A percentile compares a stretch with the other conserved stretches of the same genome.
Evolutionary conservation across 2,797 vertebrate species (phyloP).

Genomic region (Lemur catta): DNA sequence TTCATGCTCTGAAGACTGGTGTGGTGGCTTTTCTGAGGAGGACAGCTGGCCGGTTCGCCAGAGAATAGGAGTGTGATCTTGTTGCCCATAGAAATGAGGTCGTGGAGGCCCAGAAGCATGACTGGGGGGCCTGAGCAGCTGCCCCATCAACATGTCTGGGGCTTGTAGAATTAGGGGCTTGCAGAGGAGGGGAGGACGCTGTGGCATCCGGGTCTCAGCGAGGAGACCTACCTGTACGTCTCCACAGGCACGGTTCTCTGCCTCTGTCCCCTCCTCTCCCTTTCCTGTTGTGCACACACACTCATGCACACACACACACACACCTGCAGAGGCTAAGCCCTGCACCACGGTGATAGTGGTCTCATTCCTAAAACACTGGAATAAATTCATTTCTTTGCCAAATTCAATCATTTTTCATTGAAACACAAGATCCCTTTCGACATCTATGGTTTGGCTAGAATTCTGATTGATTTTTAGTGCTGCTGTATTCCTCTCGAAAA

Average conservation of each 20-base stretch:
- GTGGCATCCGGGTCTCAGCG: background rate
- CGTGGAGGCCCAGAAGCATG: background rate
- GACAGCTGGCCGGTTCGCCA: background rate
- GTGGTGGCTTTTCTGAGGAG: background rate
- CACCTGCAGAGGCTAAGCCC: background rate
- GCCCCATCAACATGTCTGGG: background rate
- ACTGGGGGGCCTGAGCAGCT: background rate
- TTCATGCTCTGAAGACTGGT: background rate
- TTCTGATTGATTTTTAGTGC: conserved; percentile 9
- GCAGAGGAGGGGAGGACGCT: background rate
- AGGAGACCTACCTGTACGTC: too few relatives aligned
- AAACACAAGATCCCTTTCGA: background rate
- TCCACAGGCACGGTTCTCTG: background rate
- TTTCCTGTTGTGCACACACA: background rate
- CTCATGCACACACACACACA: background rate
- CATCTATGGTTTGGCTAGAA: background rate
- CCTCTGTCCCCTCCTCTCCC: background rate
- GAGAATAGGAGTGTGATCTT: background rate
- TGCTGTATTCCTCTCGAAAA: conserved; percentile 31
- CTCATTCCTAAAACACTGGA: background rate
- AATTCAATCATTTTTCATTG: background rate
- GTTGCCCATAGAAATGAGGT: background rate
- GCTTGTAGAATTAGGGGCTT: background rate
- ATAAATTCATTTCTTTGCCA: background rate
- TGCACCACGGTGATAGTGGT: background rate